Conservation (phyloP, 2,113 vertebrate genomes). For the Sitta europaea region DNA sequence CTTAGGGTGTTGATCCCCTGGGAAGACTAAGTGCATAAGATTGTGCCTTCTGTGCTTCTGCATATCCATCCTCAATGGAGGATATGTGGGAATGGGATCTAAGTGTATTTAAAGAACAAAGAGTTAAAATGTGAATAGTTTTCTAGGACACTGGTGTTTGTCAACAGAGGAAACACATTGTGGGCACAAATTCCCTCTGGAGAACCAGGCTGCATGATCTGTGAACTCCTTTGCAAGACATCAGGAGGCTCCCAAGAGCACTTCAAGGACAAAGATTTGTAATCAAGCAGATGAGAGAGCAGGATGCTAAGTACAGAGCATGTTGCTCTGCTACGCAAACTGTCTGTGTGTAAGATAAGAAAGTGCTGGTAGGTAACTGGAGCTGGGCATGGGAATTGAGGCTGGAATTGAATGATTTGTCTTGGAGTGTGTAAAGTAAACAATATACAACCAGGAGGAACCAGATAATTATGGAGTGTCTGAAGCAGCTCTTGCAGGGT, state of each 20-base stretch:
- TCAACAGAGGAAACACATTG: background rate
- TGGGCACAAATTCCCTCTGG: background rate
- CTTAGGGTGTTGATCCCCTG: background rate
- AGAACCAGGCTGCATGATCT: background rate
- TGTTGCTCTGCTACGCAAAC: background rate
- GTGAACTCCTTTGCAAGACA: background rate
- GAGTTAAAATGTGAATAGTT: background rate
- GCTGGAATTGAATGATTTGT: background rate
- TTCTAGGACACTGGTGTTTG: background rate
- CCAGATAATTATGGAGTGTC: background rate
- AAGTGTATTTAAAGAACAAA: background rate
- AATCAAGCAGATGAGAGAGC: background rate
- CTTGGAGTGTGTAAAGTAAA: background rate
- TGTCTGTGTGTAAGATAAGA: background rate
- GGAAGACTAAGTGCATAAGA: background rate
- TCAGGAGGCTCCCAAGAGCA: background rate
- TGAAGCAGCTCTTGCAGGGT: background rate
- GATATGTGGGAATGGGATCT: background rate
- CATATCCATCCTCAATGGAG: accelerated
- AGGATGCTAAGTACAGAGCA: background rate
- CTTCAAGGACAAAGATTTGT: background rate
- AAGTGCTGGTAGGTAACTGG: background rate
- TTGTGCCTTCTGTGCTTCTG: background rate
- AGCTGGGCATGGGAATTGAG: background rate
- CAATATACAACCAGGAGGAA: background rate